Evolutionary conservation across 2,888 invertebrate genomes (phyloP).

Genomic region (Clitarchus hookeri): DNA sequence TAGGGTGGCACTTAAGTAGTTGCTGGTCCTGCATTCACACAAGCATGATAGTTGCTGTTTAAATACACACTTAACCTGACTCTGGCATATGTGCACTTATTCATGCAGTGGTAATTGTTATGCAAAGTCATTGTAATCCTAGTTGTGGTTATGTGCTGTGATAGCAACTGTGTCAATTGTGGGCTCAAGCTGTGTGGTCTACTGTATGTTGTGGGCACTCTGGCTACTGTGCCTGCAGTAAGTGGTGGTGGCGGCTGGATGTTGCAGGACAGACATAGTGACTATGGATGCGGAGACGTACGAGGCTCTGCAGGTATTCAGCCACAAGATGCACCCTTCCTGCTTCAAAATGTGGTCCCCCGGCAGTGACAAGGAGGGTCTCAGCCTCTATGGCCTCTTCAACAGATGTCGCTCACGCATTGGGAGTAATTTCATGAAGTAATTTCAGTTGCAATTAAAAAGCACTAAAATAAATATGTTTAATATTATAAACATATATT

Average conservation of each 20-base stretch:
- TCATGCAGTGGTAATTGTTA: no score
- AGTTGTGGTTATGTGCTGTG: no score
- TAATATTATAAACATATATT: no score
- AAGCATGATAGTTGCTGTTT: no score
- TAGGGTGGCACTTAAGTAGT: no score
- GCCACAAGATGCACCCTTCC: constrained; percentile 72
- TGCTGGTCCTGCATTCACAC: no score
- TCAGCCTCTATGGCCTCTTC: constrained; percentile 73
- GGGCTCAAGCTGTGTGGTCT: background rate
- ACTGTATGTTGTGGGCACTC: background rate
- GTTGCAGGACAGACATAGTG: constrained; percentile 67
- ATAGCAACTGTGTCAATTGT: no score
- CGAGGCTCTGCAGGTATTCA: constrained; percentile 77
- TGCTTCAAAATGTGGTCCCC: constrained; percentile 69
- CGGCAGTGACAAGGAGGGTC: constrained; percentile 66
- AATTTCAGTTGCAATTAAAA: constrained; percentile 31
- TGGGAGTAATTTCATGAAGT: constrained; percentile 69
- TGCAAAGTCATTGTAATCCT: no score
- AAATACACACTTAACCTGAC: no score
- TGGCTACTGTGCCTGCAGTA: constrained; percentile 5
- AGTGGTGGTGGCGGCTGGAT: constrained; percentile 17
- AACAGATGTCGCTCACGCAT: constrained; percentile 72
- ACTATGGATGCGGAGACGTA: constrained; percentile 73
- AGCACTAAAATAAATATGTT: no score
- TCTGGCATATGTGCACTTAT: no score